phyloP scores from a whole-genome alignment of 2,888 invertebrate genomes.

The Drosophila mettleri region DNA sequence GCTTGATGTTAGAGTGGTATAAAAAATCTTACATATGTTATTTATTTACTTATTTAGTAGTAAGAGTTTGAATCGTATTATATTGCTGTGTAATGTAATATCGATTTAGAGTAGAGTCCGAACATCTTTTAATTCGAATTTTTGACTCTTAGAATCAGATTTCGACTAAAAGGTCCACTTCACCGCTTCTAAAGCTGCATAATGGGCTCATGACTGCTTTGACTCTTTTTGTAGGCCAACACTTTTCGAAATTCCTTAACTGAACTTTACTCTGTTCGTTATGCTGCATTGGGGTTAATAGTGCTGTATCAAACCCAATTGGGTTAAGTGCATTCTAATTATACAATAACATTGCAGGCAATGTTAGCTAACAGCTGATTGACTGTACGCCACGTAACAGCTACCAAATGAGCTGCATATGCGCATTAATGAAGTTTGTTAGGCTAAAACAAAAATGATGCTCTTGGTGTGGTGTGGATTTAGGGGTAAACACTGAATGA shows the following conservation, averaged over 20 bases:
- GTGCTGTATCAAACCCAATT: not conserved
- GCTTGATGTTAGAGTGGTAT: not conserved
- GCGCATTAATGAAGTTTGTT: conserved; percentile 53
- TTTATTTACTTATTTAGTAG: too few relatives aligned
- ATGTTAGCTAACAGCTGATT: conserved; percentile 23
- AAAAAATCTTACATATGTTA: too few relatives aligned
- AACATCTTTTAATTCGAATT: too few relatives aligned
- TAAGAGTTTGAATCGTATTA: too few relatives aligned
- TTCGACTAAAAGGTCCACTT: too few relatives aligned
- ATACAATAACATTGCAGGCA: conserved; percentile 2
- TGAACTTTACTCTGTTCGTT: not conserved
- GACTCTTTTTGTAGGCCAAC: too few relatives aligned
- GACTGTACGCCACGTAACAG: conserved; percentile 17
- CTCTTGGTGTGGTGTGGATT: conserved; percentile 5
- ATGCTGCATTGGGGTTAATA: not conserved
- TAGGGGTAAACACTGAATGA: conserved; percentile 19
- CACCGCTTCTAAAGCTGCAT: too few relatives aligned
- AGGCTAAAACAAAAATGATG: conserved; percentile 29
- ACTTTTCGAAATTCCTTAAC: not conserved
- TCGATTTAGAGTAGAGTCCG: too few relatives aligned
- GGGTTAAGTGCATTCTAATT: conserved; percentile 11
- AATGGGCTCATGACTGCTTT: too few relatives aligned
- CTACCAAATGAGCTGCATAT: conserved; percentile 32
- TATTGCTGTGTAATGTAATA: too few relatives aligned
- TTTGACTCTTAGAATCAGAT: not conserved